These are phyloP conservation scores for Dreissena rostriformis DNA, from an alignment of 1,140 invertebrate species.

Conservation along the genomic window DNA sequence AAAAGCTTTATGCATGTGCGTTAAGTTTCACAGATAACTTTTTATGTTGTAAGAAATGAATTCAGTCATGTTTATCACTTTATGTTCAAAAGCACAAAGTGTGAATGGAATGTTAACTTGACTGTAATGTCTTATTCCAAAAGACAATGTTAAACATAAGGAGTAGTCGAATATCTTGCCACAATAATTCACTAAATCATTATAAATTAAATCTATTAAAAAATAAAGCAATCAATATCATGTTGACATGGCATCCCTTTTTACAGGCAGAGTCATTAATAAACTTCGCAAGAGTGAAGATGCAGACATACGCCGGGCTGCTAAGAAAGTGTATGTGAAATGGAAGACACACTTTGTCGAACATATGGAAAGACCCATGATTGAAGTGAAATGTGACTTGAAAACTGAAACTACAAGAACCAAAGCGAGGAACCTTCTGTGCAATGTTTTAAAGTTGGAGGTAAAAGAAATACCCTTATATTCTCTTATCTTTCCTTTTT, in stretches of 20 bases:
- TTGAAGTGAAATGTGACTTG: constrained; percentile 76
- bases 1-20: no score
- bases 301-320: constrained; percentile 64
- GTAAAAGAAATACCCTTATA: constrained; percentile 34
- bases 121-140: no score
- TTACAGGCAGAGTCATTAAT: constrained; percentile 69
- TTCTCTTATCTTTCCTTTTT: not conserved
- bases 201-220: no score
- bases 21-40: no score
- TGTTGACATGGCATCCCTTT: not conserved
- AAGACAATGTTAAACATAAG: no score
- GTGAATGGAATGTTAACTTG: no score
- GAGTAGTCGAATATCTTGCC: no score
- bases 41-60: no score
- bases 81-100: no score
- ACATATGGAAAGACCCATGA: constrained; percentile 65
- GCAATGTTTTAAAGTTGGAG: constrained; percentile 65
- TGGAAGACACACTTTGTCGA: constrained; percentile 72
- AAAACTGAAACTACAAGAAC: constrained; percentile 71
- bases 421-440: constrained; percentile 64
- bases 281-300: constrained; percentile 72
- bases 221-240: no score
- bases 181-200: no score
- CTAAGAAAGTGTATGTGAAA: constrained; percentile 68
- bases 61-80: no score